These are phyloP conservation scores for Magallana ariakensis DNA, from an alignment of 1,140 invertebrate species.

Conservation along the genomic window DNA sequence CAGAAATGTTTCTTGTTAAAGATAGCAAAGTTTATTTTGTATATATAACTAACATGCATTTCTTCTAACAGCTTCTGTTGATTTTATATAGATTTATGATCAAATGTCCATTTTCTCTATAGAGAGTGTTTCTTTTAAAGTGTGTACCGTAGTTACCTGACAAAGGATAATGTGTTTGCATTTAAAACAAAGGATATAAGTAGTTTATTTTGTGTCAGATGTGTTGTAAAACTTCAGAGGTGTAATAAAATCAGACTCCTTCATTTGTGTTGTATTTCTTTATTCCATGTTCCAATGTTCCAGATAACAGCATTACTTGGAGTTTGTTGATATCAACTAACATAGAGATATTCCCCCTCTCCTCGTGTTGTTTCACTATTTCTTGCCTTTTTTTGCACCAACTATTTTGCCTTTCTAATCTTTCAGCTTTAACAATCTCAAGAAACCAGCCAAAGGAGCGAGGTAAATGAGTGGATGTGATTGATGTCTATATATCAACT, in stretches of 20 bases:
- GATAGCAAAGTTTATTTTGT: neutral
- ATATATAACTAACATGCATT: neutral
- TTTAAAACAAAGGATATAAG: too few relatives aligned
- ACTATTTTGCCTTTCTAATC: constrained; percentile 36
- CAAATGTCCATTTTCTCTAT: too few relatives aligned
- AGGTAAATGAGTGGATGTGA: neutral
- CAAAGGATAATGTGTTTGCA: too few relatives aligned
- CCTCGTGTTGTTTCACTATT: neutral
- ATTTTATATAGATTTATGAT: too few relatives aligned
- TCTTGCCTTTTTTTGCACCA: constrained; percentile 24
- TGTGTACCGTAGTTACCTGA: too few relatives aligned
- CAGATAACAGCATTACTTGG: neutral
- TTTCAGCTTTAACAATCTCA: constrained; percentile 33
- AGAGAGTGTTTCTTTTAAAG: too few relatives aligned
- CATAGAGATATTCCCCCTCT: neutral
- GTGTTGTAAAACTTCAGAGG: neutral
- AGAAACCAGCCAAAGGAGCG: constrained; percentile 20
- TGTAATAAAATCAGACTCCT: neutral
- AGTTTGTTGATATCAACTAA: neutral
- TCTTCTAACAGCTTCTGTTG: too few relatives aligned
- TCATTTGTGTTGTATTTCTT: constrained; percentile 1
- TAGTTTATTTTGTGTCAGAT: too few relatives aligned
- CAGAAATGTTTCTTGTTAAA: neutral
- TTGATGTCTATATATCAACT: neutral
- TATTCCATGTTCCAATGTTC: neutral